phyloP scores from a whole-genome alignment of 1,140 invertebrate species.

The Drosophila bifasciata region DNA sequence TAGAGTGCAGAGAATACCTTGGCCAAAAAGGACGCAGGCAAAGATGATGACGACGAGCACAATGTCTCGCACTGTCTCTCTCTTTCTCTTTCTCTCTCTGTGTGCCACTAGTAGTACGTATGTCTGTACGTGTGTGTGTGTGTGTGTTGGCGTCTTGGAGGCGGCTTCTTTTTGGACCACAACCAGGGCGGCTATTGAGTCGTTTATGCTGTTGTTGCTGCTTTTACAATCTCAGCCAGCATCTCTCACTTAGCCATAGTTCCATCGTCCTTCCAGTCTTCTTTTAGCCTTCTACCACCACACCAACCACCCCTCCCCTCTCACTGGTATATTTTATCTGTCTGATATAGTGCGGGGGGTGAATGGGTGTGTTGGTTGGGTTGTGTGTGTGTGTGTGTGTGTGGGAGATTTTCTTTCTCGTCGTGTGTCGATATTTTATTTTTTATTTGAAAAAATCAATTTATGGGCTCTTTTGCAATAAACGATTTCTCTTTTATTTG shows the following conservation, averaged over 20 bases:
- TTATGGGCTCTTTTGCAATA: conserved; percentile 81
- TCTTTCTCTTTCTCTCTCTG: conserved; percentile 6
- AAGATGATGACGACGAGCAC: conserved; percentile 49
- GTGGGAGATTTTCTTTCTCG: conserved; percentile 1
- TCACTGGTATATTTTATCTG: conserved; percentile 75
- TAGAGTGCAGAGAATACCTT: conserved; percentile 16
- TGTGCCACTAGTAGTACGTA: conserved; percentile 11
- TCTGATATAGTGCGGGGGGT: conserved; percentile 2
- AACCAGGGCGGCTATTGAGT: conserved; percentile 47
- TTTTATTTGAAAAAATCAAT: conserved; percentile 82
- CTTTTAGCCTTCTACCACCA: conserved; percentile 2
- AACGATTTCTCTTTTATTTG: conserved; percentile 82
- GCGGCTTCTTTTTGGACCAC: conserved; percentile 49
- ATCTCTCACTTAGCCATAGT: conserved; percentile 38
- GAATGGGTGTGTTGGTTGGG: too few species aligned
- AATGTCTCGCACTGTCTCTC: conserved; percentile 54
- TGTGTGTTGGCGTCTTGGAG: conserved; percentile 60
- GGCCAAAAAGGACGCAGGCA: conserved; percentile 43
- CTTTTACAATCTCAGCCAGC: conserved; percentile 16
- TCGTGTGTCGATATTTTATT: conserved; percentile 74
- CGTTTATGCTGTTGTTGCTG: conserved; percentile 34
- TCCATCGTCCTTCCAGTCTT: conserved; percentile 13
- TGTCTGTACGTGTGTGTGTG: conserved; percentile 3
- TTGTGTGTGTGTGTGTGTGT: too few species aligned
- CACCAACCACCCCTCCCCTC: neutral